phyloP scores from a whole-genome alignment of 2,113 vertebrate species.

The Dicaeum eximium region DNA sequence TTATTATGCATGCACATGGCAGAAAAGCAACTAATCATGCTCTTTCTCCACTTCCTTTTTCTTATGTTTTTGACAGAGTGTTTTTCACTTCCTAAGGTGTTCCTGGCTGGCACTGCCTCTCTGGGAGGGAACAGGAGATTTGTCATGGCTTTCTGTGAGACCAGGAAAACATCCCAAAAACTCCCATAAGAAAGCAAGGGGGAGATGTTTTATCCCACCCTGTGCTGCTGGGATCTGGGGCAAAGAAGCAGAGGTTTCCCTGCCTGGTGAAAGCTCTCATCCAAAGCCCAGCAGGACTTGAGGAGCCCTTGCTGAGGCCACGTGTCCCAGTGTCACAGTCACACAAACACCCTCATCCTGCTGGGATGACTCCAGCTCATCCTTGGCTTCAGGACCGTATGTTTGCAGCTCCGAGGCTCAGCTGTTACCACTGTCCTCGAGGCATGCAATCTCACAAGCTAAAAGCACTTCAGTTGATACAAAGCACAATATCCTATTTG shows the following conservation, averaged over 20 bases:
- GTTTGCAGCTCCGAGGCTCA: not conserved
- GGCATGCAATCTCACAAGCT: not conserved
- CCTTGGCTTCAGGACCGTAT: not conserved
- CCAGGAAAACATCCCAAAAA: not conserved
- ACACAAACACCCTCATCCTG: not conserved
- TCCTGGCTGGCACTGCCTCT: not conserved
- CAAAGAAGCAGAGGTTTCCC: not conserved
- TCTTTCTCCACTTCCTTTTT: not conserved
- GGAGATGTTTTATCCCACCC: not conserved
- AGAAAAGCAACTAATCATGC: slow-evolving; percentile 1
- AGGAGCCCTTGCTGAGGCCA: not conserved
- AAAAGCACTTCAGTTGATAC: not conserved
- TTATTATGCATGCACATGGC: not conserved
- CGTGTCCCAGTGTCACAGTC: not conserved
- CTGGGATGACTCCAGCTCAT: not conserved
- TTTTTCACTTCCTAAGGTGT: not conserved
- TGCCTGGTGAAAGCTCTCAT: not conserved
- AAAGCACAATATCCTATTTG: not conserved
- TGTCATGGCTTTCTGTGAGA: not conserved
- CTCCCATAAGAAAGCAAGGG: not conserved
- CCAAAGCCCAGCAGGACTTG: not conserved
- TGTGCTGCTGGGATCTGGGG: not conserved
- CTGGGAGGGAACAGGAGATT: not conserved
- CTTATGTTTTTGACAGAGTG: not conserved
- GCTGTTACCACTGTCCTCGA: not conserved